Conservation (phyloP, 2,888 invertebrate genomes). For the Patella pellucida region DNA sequence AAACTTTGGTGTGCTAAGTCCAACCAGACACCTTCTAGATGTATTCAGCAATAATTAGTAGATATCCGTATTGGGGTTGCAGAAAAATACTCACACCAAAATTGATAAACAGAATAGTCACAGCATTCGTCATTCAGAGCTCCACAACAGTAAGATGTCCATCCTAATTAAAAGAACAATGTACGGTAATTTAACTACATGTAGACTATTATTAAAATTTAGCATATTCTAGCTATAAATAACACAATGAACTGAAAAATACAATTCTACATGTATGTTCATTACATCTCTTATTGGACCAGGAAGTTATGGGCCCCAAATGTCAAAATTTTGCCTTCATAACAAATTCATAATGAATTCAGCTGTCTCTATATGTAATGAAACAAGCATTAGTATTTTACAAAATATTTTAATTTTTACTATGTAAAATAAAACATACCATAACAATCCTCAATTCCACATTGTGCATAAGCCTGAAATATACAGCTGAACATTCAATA, state of each 20-base stretch:
- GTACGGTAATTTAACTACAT: no score
- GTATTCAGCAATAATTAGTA: neutral
- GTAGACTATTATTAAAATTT: no score
- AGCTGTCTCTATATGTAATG: no score
- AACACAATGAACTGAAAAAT: no score
- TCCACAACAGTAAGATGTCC: constrained; percentile 26
- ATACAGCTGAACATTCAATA: neutral
- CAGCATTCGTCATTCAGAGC: constrained; percentile 18
- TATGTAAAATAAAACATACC: neutral
- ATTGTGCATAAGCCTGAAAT: constrained; percentile 6
- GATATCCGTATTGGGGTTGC: neutral
- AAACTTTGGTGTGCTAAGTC: neutral
- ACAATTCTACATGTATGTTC: no score
- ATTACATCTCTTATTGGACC: no score
- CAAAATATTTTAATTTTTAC: no score
- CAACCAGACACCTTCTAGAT: neutral
- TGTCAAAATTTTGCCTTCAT: no score
- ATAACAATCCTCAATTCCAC: neutral
- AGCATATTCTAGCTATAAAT: no score
- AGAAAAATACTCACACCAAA: constrained; percentile 45
- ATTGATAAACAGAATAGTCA: constrained; percentile 31
- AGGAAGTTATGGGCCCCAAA: no score
- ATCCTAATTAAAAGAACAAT: constrained; percentile 13
- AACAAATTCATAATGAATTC: no score
- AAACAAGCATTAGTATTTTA: no score